Evolutionary conservation across 2,888 invertebrate genomes (phyloP).

Genomic region (Hemaris fuciformis): DNA sequence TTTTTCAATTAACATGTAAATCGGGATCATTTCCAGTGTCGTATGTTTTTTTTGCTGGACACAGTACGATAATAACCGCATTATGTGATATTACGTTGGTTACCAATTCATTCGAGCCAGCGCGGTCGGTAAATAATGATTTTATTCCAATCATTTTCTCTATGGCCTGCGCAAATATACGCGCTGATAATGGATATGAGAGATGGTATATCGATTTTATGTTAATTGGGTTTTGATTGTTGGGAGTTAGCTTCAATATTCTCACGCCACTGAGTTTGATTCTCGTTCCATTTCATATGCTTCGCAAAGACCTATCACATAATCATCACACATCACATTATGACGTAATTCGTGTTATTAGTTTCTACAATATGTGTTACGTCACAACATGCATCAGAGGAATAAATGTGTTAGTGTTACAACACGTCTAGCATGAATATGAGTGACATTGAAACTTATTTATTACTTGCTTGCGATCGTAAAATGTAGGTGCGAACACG

Average conservation of each 20-base stretch:
- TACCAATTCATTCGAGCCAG: not conserved
- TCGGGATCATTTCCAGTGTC: constrained; percentile 21
- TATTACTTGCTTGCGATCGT: not conserved
- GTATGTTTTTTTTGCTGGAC: constrained; percentile 3
- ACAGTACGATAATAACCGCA: constrained; percentile 5
- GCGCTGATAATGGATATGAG: not conserved
- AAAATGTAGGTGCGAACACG: not conserved
- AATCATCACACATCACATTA: too few species aligned
- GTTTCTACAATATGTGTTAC: too few species aligned
- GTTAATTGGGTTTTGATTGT: not conserved
- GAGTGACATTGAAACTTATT: not conserved
- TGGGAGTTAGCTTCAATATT: not conserved
- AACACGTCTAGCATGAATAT: not conserved
- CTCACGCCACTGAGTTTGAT: too few species aligned
- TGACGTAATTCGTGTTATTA: too few species aligned
- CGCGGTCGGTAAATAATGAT: not conserved
- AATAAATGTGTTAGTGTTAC: not conserved
- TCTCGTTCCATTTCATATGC: not conserved
- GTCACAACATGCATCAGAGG: not conserved
- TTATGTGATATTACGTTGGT: not conserved
- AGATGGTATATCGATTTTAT: not conserved
- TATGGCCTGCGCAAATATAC: not conserved
- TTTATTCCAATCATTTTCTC: constrained; percentile 3
- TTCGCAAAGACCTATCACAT: too few species aligned
- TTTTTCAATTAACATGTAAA: constrained; percentile 53